Conservation (phyloP, 1,140 invertebrate genomes). For the Portunus trituberculatus region DNA sequence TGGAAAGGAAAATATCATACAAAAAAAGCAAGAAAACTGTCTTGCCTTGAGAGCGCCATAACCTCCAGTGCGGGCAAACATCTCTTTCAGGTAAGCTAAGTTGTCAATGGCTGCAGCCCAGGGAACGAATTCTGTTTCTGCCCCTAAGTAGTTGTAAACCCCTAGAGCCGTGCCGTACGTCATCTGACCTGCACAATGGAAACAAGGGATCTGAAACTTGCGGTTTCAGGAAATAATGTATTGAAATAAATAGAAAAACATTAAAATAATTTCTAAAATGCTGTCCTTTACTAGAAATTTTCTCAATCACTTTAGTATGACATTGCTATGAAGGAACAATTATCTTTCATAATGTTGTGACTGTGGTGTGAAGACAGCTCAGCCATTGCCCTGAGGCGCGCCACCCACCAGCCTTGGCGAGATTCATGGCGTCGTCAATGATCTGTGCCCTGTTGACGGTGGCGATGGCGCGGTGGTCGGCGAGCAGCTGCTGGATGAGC, state of each 20-base stretch:
- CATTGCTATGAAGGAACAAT: neutral
- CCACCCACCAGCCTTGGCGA: constrained; percentile 84
- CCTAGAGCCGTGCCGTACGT: constrained; percentile 80
- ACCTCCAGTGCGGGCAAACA: constrained; percentile 68
- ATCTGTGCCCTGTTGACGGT: constrained; percentile 83
- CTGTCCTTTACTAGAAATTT: neutral
- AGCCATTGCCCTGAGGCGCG: constrained; percentile 42
- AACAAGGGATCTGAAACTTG: neutral
- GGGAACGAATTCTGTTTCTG: constrained; percentile 81
- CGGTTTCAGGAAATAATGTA: neutral
- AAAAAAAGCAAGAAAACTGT: neutral
- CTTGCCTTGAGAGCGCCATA: constrained; percentile 71
- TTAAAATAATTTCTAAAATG: neutral
- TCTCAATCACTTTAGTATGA: neutral
- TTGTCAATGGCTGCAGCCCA: constrained; percentile 80
- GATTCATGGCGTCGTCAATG: constrained; percentile 92
- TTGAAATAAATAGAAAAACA: neutral
- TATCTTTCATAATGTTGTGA: neutral
- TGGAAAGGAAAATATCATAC: neutral
- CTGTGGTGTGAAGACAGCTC: no score
- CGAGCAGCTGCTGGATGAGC: constrained; percentile 80
- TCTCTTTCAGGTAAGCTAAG: constrained; percentile 80
- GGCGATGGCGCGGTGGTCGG: constrained; percentile 80
- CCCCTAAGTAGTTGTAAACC: constrained; percentile 80
- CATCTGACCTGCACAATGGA: constrained; percentile 77